A percentile compares a stretch with the other conserved stretches of the same genome.
Evolutionary conservation across 2,113 vertebrate species (phyloP).

Genomic region (Prunella himalayana): DNA sequence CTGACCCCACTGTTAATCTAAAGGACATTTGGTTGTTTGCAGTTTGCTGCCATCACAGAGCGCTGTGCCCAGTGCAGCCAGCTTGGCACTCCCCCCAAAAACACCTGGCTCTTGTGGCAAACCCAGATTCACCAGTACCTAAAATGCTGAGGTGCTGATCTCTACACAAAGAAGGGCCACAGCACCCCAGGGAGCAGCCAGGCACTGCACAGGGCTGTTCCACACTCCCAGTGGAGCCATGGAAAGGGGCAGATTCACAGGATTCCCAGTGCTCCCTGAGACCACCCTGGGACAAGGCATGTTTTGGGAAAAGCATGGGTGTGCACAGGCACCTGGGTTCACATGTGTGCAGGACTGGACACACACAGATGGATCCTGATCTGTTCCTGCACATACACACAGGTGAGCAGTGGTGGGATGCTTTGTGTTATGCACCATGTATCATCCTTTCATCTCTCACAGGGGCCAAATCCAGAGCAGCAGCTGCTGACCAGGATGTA

Average conservation of each 20-base stretch:
- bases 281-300: neutral
- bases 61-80: rapidly evolving
- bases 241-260: neutral
- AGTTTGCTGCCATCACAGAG: neutral
- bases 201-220: neutral
- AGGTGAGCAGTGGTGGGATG: neutral
- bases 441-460: rapidly evolving
- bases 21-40: neutral
- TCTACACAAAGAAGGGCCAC: neutral
- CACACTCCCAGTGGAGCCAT: rapidly evolving
- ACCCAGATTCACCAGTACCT: neutral
- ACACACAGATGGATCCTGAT: neutral
- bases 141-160: neutral
- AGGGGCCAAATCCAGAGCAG: neutral
- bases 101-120: neutral
- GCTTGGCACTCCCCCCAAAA: neutral
- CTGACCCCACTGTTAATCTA: neutral
- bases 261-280: no score
- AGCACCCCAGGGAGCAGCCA: neutral
- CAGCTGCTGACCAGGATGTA: neutral
- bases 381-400: neutral
- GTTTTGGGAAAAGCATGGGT: rapidly evolving
- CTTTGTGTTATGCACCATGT: rapidly evolving
- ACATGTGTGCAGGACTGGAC: neutral
- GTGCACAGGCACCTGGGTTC: neutral